Percentiles rank a stretch among this genome's conserved stretches.
phyloP scores from a whole-genome alignment of 2,113 vertebrate species.

The Phrynosoma blainvillii region DNA sequence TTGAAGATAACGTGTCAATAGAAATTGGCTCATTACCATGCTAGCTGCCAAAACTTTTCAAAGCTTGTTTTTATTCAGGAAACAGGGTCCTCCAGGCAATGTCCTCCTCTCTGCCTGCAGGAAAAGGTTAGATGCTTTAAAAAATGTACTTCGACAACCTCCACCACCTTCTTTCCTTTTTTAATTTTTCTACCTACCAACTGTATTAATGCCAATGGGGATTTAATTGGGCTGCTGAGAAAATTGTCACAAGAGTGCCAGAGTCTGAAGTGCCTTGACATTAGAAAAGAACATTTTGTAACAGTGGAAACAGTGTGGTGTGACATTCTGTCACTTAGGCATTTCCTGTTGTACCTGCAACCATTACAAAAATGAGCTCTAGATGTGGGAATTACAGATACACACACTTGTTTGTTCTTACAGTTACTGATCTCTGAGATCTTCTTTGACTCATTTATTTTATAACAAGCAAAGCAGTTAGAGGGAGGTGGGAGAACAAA shows the following conservation, averaged over 20 bases:
- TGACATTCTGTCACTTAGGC: not conserved
- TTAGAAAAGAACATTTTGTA: slow-evolving; percentile 15
- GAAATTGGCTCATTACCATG: slow-evolving; percentile 11
- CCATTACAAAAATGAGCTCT: not conserved
- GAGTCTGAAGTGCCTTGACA: slow-evolving; percentile 25
- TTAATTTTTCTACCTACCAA: not conserved
- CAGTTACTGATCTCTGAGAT: not conserved
- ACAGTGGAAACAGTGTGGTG: not conserved
- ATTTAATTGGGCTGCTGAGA: slow-evolving; percentile 38
- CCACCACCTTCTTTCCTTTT: not conserved
- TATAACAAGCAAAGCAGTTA: not conserved
- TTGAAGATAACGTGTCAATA: slow-evolving; percentile 11
- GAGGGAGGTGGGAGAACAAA: not conserved
- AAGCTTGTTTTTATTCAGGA: not conserved
- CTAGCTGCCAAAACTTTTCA: slow-evolving; percentile 13
- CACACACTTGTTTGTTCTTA: not conserved
- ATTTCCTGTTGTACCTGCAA: not conserved
- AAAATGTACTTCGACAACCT: not conserved
- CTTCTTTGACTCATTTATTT: not conserved
- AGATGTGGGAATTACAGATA: not conserved
- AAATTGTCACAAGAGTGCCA: slow-evolving; percentile 29
- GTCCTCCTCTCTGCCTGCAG: slow-evolving; percentile 21
- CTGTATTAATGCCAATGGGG: slow-evolving; percentile 15
- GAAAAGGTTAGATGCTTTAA: slow-evolving; percentile 30
- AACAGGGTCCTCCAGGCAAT: slow-evolving; percentile 31